Conservation (phyloP, 2,888 invertebrate species). For the Lydus trimaculatus region DNA sequence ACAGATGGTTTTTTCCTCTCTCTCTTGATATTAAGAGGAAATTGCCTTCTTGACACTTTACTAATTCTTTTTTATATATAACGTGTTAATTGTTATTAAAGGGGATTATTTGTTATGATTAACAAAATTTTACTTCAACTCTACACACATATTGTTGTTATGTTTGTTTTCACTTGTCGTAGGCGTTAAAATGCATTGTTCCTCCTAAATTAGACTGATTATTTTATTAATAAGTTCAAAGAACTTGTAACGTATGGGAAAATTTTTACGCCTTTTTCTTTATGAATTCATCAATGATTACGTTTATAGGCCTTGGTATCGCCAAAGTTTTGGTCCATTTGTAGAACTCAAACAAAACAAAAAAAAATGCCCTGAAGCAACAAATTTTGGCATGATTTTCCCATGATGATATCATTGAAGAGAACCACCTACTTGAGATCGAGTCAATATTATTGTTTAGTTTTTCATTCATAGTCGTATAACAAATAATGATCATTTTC, state of each 20-base stretch:
- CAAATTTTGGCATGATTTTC: not conserved
- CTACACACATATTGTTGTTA: not conserved
- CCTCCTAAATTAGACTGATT: constrained; percentile 5
- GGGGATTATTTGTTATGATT: not conserved
- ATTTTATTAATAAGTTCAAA: constrained; percentile 1
- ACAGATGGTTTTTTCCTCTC: not conserved
- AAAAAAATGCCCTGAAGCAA: too few relatives aligned
- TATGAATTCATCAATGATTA: too few relatives aligned
- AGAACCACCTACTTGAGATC: not conserved
- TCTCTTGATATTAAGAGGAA: not conserved
- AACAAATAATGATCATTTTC: not conserved
- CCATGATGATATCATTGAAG: not conserved
- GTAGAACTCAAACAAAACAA: too few relatives aligned
- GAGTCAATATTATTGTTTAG: not conserved
- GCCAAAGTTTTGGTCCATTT: too few relatives aligned
- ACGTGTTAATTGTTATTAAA: not conserved
- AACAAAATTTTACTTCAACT: too few relatives aligned
- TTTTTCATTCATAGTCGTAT: constrained; percentile 21
- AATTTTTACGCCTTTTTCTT: not conserved
- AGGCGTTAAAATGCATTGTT: constrained; percentile 3
- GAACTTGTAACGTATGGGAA: not conserved
- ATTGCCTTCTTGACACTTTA: constrained; percentile 16
- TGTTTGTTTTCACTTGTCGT: constrained; percentile 1
- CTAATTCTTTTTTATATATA: constrained; percentile 16
- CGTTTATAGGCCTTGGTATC: too few relatives aligned